Base-by-base conservation (phyloP, 2,113 vertebrate genomes). In the Sphyrna mokarran region DNA sequence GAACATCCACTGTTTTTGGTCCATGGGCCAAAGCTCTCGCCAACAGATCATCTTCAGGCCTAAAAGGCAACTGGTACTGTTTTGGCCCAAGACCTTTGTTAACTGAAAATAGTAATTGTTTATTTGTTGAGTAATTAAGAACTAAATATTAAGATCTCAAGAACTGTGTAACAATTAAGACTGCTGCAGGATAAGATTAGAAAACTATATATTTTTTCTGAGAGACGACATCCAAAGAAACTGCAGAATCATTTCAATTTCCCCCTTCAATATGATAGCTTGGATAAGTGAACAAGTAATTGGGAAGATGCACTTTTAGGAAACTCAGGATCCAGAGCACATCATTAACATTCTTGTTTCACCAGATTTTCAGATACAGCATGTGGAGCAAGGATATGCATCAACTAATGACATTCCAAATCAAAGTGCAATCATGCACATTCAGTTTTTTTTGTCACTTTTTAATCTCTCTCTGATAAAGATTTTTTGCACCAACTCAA, bases 1-100 rank as follows among this genome's bases (percentile, higher is more conserved):
- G 99, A 87, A 99, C 98, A 63, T 99, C 99, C 8, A 99, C 98
- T 0, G 98, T 98, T 97, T 98, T 98, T 1, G 98, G 98, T 96
- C 98, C 97, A 85, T 98, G 98, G 96, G 98, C 98, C 95, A 99
- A 97, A 40, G 98, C 98, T 96, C 98, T 97, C 95, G 98, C 96
- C 95, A 99, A 96, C 96, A 98, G 97, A 96, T 98, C 98, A 26
- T 98, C 98, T 33, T 98, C 98, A 22, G 98, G 97, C 96, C 98
- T 98, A 96, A 99, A 99, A 5, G 98, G 98, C 96, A 99, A 97
- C 96, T 98, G 98, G 66, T 99, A 98, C 0, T 98, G 98, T 97
- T 98, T 99, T 26, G 98, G 97, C 96, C 98, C 99, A 70, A 99
- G 97, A 96, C 97, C 97, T 98, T 98, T 99, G 96, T 98, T 98